Evolutionary conservation across 1,140 invertebrate genomes (phyloP), one percentile per base, ranked within the genome.

Genomic region (Diachasma alloeum): DNA sequence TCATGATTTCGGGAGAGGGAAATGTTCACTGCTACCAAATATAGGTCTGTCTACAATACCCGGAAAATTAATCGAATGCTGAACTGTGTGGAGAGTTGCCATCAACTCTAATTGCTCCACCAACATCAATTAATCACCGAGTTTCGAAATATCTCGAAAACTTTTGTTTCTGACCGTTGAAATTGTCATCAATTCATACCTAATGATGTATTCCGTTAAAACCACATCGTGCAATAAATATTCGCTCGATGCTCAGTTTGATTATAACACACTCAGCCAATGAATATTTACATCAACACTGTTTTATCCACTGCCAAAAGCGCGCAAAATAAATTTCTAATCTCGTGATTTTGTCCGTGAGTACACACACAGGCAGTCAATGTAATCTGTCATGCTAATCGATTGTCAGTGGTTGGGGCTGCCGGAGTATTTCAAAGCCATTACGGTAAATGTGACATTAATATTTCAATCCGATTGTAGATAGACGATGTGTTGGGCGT

Each of bases 401-500:
- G 59, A 26, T 77, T 80, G 48, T 77, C 75, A 79, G 77, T 66
- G 69, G 68, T 75, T 63, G 67, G 44, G 22, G 6, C 48, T 22
- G 53, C 15, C 31, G 24, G 11, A 70, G 56, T 56, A 69, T 66
- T 79, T 82, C 77, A 78, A 63, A 39, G 67, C 72, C 79, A 81
- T 83, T 83, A 83, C 56, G 31, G 76, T 81, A 82, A 83, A 83
- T 82, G 78, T 39, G 53, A 74, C 78, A 83, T 83, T 81, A 83
- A 83, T 83, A 74, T 83, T 82, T 71, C 78, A 83, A 63, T 48
- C 75, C 77, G 81, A 83, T 83, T 72, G 77, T 73, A 81, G 81
- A 83, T 82, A 81, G 78, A 81, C 74, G 75, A 79, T 81, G 77
- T 74, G 75, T 71, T 74, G 56, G 48, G 48, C 74, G 59, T 79